Base-by-base conservation (phyloP, 2,888 invertebrate genomes). In the Theristus sp. region DNA sequence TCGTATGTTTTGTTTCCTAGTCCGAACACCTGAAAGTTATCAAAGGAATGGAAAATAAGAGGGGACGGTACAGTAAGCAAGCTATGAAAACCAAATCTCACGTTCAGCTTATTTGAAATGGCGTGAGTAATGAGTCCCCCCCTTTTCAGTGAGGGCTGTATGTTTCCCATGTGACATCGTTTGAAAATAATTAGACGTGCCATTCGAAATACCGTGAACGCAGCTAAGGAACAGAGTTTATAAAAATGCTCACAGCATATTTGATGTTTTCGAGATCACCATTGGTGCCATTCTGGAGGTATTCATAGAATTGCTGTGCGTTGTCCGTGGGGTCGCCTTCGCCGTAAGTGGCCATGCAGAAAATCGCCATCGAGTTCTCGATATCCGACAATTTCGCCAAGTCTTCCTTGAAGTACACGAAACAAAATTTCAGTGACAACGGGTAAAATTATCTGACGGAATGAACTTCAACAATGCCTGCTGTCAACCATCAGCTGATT, bases 241-340 rank as follows among this genome's bases (percentile, higher is more conserved):
- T n/a, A n/a, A n/a, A n/a, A n/a, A n/a, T n/a, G n/a, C 49, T 49
- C 80, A 96, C 96, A 64, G 93, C 87, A 80, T 87, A 98, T 78
- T 88, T 89, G 56, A 98, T 79, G 38, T 93, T 94, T 59, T 82
- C 80, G 58, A 98, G 80, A 76, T 93, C 87, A 6, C 28, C 54
- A 17, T 84, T 85, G 67, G 88, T 89, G 53, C 89, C 89, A 70
- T 84, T 85, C 75, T 90, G 87, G 60, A 98, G 79, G 89, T 90
- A 96, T 71, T 98, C 94, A 74, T 86, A 88, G 74, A 96, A 90
- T 73, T 93, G 93, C 84, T 94, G 93, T 13, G 93, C 89, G 77
- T 98, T 98, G 74, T 99, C 98, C 2, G 98, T 98, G 0, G 98
- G 98, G 77, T 99, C 98, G 49, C 98, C 98, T 79, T 99, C 98